A percentile compares a stretch with the other conserved stretches of the same genome.
phyloP scores from a whole-genome alignment of 1,140 invertebrate genomes.

The Thalassaphorura encarpata region DNA sequence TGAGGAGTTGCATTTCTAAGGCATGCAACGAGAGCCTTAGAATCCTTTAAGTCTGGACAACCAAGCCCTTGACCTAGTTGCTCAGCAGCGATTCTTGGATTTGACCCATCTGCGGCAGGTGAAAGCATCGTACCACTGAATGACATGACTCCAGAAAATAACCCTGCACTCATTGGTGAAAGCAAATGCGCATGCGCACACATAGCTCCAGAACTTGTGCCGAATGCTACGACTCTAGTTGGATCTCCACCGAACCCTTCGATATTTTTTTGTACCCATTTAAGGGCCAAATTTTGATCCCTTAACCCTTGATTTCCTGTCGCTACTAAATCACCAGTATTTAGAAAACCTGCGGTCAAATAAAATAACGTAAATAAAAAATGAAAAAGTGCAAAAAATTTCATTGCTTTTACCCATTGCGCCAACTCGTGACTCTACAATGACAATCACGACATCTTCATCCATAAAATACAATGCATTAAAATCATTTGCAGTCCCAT shows the following conservation, averaged over 20 bases:
- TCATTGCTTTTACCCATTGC: conserved; percentile 34
- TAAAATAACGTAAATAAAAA: background rate
- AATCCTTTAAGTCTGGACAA: background rate
- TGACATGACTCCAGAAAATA: conserved; percentile 2
- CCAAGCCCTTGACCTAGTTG: background rate
- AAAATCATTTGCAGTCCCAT: conserved; percentile 21
- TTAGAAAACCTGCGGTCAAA: conserved; percentile 16
- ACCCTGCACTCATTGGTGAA: conserved; percentile 1
- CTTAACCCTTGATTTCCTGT: conserved; percentile 20
- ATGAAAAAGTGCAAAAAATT: background rate
- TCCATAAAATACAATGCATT: conserved; percentile 36
- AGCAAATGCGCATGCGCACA: conserved; percentile 6
- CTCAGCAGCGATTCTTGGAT: background rate
- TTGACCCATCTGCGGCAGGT: background rate
- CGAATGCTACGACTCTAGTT: conserved; percentile 4
- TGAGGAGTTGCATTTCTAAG: background rate
- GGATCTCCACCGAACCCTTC: conserved; percentile 8
- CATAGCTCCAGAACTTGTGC: conserved; percentile 2
- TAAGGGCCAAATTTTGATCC: conserved; percentile 11
- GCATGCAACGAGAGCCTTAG: background rate
- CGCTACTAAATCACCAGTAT: conserved; percentile 4
- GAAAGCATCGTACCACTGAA: conserved; percentile 2
- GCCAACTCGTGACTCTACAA: conserved; percentile 42
- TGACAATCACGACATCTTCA: conserved; percentile 40
- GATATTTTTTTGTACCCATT: conserved; percentile 19